These are phyloP conservation scores for Tauraco erythrolophus DNA, from an alignment of 2,113 vertebrate genomes.

Conservation along the genomic window DNA sequence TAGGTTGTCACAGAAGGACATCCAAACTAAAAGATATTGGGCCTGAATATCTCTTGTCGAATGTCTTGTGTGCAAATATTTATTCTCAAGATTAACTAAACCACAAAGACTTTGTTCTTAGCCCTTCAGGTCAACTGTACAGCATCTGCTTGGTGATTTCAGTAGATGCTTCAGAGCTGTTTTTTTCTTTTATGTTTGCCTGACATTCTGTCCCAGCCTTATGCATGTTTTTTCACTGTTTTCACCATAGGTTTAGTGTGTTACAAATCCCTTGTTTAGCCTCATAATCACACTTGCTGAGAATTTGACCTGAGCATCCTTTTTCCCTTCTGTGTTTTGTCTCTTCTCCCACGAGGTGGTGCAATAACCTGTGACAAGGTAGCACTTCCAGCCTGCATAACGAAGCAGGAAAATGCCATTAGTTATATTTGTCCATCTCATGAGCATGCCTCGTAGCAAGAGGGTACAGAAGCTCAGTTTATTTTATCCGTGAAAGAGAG, in stretches of 20 bases:
- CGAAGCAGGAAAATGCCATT: not conserved
- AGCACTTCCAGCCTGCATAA: not conserved
- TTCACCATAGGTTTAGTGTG: not conserved
- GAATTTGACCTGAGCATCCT: not conserved
- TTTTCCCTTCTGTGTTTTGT: not conserved
- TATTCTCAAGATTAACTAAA: not conserved
- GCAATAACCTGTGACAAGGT: not conserved
- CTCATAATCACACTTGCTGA: not conserved
- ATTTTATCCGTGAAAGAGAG: not conserved
- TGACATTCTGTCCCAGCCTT: not conserved
- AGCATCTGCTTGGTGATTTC: not conserved
- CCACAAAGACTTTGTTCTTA: not conserved
- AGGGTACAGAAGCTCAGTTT: not conserved
- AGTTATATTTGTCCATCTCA: not conserved
- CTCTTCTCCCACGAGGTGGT: constrained; percentile 25
- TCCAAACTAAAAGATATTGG: not conserved
- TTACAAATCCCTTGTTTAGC: not conserved
- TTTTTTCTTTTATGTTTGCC: not conserved
- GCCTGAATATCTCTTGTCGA: not conserved
- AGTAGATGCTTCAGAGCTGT: not conserved
- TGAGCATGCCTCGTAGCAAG: not conserved
- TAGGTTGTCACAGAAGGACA: rapidly evolving
- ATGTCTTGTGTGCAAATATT: not conserved
- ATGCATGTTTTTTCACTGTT: not conserved
- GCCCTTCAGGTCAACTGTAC: not conserved